These are phyloP conservation scores for Sterna hirundo DNA, from an alignment of 2,113 vertebrate species.

Conservation along the genomic window DNA sequence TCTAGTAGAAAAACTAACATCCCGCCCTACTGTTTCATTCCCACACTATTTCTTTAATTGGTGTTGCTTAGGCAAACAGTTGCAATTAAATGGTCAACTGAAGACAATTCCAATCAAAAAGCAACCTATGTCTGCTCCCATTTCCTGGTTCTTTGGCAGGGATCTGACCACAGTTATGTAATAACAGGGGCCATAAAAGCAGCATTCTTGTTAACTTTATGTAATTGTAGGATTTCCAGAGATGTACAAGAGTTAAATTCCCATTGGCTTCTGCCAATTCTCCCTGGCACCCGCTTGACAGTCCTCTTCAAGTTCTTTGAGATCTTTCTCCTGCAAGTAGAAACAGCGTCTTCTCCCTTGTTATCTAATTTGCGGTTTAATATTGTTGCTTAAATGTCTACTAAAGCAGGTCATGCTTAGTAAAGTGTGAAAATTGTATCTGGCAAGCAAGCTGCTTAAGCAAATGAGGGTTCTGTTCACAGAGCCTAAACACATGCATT, in stretches of 20 bases:
- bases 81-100: background rate
- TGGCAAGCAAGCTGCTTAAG: slow-evolving; percentile 56
- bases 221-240: slow-evolving; percentile 3
- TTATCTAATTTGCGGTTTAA: slow-evolving; percentile 42
- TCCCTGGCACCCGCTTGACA: background rate
- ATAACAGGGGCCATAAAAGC: background rate
- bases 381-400: slow-evolving; percentile 23
- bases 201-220: slow-evolving; percentile 16
- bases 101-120: slow-evolving; percentile 2
- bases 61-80: background rate
- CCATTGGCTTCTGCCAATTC: background rate
- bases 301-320: background rate
- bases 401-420: slow-evolving; percentile 53
- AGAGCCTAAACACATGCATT: background rate
- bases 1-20: background rate
- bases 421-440: slow-evolving; percentile 53
- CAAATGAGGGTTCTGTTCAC: slow-evolving; percentile 40
- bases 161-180: background rate
- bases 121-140: background rate
- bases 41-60: background rate
- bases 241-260: background rate
- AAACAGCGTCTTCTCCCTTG: slow-evolving; percentile 3
- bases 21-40: background rate
- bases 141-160: slow-evolving; percentile 27
- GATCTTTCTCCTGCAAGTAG: slow-evolving; percentile 11